These are phyloP conservation scores for Rhamnusium bicolor DNA, from an alignment of 2,888 invertebrate species.

Conservation along the genomic window DNA sequence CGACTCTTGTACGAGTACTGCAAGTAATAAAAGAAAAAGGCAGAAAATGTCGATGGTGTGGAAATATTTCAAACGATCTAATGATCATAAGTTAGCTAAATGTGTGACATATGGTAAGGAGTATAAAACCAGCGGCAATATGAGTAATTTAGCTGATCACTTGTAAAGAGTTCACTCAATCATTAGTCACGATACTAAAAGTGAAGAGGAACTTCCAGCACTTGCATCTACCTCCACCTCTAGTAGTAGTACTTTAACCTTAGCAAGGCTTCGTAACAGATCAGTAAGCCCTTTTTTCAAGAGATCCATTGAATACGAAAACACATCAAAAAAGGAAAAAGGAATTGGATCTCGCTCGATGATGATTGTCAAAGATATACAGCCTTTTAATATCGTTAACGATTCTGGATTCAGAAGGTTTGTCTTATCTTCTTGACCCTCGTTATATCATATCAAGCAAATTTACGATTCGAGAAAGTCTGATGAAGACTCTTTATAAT, in stretches of 20 bases:
- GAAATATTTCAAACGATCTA: conserved; percentile 29
- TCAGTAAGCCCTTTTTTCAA: not conserved
- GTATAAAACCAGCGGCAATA: conserved; percentile 27
- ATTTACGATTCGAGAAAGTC: too few species aligned
- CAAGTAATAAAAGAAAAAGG: not conserved
- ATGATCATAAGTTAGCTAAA: conserved; percentile 27
- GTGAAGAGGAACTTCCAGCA: too few species aligned
- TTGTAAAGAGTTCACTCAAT: not conserved
- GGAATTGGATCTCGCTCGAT: not conserved
- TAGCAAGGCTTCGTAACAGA: not conserved
- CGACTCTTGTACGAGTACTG: too few species aligned
- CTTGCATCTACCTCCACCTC: not conserved
- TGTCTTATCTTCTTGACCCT: too few species aligned
- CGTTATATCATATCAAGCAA: too few species aligned
- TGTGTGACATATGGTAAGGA: conserved; percentile 21
- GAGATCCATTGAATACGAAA: not conserved
- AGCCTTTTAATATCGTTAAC: not conserved
- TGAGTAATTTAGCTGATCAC: not conserved
- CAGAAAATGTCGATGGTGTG: conserved; percentile 18
- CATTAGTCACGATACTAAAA: not conserved
- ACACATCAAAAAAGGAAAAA: not conserved
- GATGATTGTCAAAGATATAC: not conserved
- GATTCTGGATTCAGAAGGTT: not conserved
- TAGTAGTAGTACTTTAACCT: not conserved
- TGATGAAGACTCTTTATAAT: too few species aligned